Percentiles rank a stretch among this genome's conserved stretches.
These are phyloP conservation scores for Lates calcarifer DNA, from an alignment of 2,113 vertebrate species.

Conservation along the genomic window DNA sequence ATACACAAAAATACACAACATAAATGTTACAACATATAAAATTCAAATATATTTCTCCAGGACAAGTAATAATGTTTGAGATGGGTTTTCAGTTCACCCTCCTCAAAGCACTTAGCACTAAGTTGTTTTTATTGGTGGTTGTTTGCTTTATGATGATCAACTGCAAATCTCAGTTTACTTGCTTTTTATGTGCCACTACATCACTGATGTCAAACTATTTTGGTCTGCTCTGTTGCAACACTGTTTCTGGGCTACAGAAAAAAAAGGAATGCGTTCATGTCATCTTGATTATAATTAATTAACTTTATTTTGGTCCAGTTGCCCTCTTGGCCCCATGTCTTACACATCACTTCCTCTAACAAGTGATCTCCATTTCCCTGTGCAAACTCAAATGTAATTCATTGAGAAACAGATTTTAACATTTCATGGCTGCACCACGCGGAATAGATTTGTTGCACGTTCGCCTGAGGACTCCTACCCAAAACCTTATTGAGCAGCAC, in stretches of 20 bases:
- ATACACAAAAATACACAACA: no score
- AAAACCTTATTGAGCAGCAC: slow-evolving; percentile 27
- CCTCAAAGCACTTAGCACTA: not conserved
- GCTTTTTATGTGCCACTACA: not conserved
- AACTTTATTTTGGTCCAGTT: slow-evolving; percentile 54
- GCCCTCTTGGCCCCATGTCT: slow-evolving; percentile 33
- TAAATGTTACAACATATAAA: not conserved
- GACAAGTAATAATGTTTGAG: not conserved
- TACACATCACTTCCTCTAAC: slow-evolving; percentile 35
- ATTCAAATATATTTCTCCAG: not conserved
- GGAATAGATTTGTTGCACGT: slow-evolving; percentile 37
- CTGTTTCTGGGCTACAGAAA: not conserved
- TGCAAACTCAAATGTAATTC: slow-evolving; percentile 45
- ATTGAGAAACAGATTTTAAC: slow-evolving; percentile 22
- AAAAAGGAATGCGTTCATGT: slow-evolving; percentile 5
- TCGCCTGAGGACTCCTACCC: not conserved
- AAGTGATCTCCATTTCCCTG: slow-evolving; percentile 20
- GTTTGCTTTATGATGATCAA: not conserved
- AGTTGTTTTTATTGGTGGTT: not conserved
- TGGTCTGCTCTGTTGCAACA: not conserved
- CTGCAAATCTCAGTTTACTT: not conserved
- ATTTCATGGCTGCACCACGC: slow-evolving; percentile 6
- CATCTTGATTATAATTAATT: slow-evolving; percentile 35
- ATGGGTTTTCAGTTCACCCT: not conserved
- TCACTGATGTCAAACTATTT: not conserved